Base-by-base conservation (phyloP, 2,797 vertebrate genomes). In the Gymnothorax javanicus region DNA sequence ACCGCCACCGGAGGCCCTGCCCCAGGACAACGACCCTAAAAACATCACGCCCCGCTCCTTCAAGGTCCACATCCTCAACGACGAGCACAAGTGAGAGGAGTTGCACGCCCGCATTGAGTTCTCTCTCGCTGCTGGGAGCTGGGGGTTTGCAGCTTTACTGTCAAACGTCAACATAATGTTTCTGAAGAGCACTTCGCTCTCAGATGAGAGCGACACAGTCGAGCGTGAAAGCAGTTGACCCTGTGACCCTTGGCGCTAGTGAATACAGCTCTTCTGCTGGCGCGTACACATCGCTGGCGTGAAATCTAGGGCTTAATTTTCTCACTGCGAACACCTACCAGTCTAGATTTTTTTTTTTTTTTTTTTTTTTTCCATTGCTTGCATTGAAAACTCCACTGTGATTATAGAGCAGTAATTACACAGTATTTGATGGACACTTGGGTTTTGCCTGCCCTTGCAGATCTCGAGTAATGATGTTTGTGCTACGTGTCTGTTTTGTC, bases 51-150 rank as follows among this genome's bases (percentile, higher is more conserved):
- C 97, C 27, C 98, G 98, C 79, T 84, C 92, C 87, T 99, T 99
- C 93, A 99, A 97, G 95, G 98, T 99, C 93, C 97, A 99, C 91
- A 98, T 99, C 92, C 95, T 99, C 91, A 99, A 99, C 58, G 98
- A 99, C 87, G 98, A 99, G 95, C 98, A 99, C 96, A 99, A 99
- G 99, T 99, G 96, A 20, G 97, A 23, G 60, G 12, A 58, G 67
- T 23, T 50, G 20, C 59, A 2, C 58, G 25, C 4, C 84, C 2
- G 13, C 58, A 20, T 15, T 83, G 17, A 23, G 8, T 4, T 23
- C 57, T 57, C 56, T 7, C 60, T 27, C 54, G 0, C n/a, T 33
- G 82, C 52, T 0, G 23, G 82, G 1, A 6, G 33, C 73, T 33
- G 2, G 12, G 15, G 20, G 23, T 15, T 62, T n/a, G 12, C n/a